These are phyloP conservation scores for Baryphthengus martii DNA, from an alignment of 2,113 vertebrate species.

Conservation along the genomic window DNA sequence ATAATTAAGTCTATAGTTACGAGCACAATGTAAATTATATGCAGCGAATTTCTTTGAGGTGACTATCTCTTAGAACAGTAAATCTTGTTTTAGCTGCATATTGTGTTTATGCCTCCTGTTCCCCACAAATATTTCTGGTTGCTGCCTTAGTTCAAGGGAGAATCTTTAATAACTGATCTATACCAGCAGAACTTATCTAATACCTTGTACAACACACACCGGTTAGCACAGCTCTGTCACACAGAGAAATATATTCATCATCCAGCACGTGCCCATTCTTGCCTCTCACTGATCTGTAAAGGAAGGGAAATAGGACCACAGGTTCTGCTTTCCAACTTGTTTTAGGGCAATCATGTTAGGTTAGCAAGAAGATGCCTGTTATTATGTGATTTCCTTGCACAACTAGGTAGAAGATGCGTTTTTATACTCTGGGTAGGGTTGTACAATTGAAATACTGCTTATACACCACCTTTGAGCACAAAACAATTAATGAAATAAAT, in stretches of 20 bases:
- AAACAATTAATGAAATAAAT: not conserved
- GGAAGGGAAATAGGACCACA: not conserved
- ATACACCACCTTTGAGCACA: not conserved
- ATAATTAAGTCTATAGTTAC: not conserved
- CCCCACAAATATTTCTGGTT: not conserved
- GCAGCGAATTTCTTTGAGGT: not conserved
- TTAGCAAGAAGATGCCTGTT: not conserved
- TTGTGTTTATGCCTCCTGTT: not conserved
- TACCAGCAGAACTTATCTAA: not conserved
- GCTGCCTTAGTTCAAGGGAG: not conserved
- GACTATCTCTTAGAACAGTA: not conserved
- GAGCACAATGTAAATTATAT: not conserved
- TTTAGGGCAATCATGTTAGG: not conserved
- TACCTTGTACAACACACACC: not conserved
- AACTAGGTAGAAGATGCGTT: not conserved
- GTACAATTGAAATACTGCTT: not conserved
- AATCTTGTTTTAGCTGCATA: not conserved
- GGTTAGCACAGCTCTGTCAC: not conserved
- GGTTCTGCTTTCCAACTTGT: not conserved
- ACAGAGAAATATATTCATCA: not conserved
- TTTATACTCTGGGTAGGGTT: not conserved
- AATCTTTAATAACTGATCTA: not conserved
- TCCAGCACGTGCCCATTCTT: not conserved
- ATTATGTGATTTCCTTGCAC: fast-evolving
- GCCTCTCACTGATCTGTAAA: not conserved